phyloP scores from a whole-genome alignment of 2,797 vertebrate species.

The Halcyon badia region DNA sequence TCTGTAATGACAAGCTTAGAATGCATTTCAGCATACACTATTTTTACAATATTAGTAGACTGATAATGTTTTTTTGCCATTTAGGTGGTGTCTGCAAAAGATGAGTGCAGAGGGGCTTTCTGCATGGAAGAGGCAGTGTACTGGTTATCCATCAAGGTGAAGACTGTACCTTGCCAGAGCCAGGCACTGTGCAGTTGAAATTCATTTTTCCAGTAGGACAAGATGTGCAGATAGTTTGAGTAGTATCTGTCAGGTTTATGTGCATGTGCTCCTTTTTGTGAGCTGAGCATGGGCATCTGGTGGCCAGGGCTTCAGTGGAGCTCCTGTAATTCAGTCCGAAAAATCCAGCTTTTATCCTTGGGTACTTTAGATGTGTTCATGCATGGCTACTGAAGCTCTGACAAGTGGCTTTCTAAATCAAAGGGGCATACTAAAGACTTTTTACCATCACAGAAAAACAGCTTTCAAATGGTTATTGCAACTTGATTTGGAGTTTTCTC shows the following conservation, averaged over 20 bases:
- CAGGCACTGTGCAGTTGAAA: background rate
- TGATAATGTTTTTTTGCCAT: background rate
- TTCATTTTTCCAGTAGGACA: background rate
- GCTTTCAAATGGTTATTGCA: background rate
- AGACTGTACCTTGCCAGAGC: background rate
- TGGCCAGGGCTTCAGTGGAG: background rate
- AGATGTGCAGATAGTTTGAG: background rate
- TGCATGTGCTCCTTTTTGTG: background rate
- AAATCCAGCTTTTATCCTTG: background rate
- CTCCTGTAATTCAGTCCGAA: background rate
- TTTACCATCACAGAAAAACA: background rate
- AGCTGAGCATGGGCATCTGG: background rate
- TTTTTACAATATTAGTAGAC: background rate
- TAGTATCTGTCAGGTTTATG: background rate
- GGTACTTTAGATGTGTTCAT: background rate
- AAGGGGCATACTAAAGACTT: background rate
- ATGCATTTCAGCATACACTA: background rate
- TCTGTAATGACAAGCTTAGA: background rate
- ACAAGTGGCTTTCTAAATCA: background rate
- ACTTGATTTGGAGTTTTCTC: background rate
- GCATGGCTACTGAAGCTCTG: background rate
- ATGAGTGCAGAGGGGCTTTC: background rate
- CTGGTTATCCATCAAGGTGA: background rate
- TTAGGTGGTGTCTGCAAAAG: background rate
- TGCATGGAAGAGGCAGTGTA: background rate